Conservation (phyloP, 2,797 vertebrate species). For the Huso huso region DNA sequence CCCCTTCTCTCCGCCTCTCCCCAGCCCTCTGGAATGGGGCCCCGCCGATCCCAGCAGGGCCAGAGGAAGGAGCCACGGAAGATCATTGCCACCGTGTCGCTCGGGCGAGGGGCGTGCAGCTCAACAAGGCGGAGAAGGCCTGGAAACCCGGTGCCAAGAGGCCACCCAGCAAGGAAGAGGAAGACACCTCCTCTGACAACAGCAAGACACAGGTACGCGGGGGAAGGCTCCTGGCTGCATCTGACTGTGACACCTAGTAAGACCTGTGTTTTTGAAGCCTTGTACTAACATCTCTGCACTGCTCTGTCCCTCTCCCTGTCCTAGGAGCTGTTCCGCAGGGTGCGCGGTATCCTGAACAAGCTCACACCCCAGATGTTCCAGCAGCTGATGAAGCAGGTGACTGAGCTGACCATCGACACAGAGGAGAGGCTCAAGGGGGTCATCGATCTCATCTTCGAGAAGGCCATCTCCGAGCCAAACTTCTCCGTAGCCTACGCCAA, state of each 20-base stretch:
- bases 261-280: not conserved
- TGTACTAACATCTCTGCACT: not conserved
- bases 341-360: slow-evolving; percentile 94
- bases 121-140: slow-evolving; percentile 69
- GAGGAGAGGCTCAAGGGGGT: slow-evolving; percentile 72
- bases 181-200: slow-evolving; percentile 51
- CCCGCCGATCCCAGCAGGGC: slow-evolving; percentile 72
- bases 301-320: not conserved
- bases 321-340: slow-evolving; percentile 80
- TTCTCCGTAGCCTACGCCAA: slow-evolving; percentile 76
- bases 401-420: slow-evolving; percentile 63
- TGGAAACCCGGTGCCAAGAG: slow-evolving; percentile 70
- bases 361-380: slow-evolving; percentile 86
- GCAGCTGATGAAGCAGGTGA: slow-evolving; percentile 72
- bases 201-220: slow-evolving; percentile 58
- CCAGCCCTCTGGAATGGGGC: slow-evolving; percentile 77
- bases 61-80: slow-evolving; percentile 64
- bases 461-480: slow-evolving; percentile 73
- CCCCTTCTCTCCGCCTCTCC: not conserved
- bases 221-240: rapidly evolving
- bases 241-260: not conserved
- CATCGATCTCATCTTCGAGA: slow-evolving; percentile 72
- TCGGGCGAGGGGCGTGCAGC: slow-evolving; percentile 67
- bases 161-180: slow-evolving; percentile 23
- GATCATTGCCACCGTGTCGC: slow-evolving; percentile 66